phyloP scores from a whole-genome alignment of 2,797 vertebrate genomes.

The Chrysocyon brachyurus region DNA sequence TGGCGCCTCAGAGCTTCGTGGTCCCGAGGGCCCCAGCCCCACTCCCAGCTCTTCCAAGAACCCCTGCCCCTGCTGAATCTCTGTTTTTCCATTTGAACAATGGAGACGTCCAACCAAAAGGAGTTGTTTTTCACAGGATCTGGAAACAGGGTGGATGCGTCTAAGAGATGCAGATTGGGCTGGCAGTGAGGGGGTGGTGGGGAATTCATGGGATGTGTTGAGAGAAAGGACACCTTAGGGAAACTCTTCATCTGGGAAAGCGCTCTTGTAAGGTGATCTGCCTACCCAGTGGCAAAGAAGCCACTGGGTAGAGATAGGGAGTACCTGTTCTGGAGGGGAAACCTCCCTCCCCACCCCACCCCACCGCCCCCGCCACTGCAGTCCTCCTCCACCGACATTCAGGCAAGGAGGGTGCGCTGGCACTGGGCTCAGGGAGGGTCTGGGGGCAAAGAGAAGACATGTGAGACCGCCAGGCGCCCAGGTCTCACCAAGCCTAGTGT shows the following conservation, averaged over 20 bases:
- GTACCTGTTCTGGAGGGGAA: slow-evolving; percentile 89
- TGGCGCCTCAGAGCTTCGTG: background rate
- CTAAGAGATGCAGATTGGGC: background rate
- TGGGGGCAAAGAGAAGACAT: background rate
- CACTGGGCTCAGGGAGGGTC: background rate
- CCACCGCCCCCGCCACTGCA: slow-evolving; percentile 34
- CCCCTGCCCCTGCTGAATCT: background rate
- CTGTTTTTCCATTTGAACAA: background rate
- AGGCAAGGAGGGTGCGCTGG: slow-evolving; percentile 45
- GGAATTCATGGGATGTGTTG: background rate
- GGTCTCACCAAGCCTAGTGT: background rate
- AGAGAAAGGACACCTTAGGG: background rate
- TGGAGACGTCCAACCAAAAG: background rate
- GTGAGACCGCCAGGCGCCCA: background rate
- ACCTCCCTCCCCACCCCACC: too few relatives aligned
- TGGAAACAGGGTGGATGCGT: background rate
- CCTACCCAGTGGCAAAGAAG: slow-evolving; percentile 65
- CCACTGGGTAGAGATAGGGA: slow-evolving; percentile 88
- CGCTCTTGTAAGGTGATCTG: slow-evolving; percentile 94
- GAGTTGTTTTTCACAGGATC: background rate
- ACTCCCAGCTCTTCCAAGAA: background rate
- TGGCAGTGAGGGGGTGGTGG: background rate
- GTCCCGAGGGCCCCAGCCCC: background rate
- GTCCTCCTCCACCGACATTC: slow-evolving; percentile 66
- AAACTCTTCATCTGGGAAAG: slow-evolving; percentile 94